A percentile compares a stretch with the other conserved stretches of the same genome.
Evolutionary conservation across 2,888 invertebrate species (phyloP).

Genomic region (Drosophila eohydei): DNA sequence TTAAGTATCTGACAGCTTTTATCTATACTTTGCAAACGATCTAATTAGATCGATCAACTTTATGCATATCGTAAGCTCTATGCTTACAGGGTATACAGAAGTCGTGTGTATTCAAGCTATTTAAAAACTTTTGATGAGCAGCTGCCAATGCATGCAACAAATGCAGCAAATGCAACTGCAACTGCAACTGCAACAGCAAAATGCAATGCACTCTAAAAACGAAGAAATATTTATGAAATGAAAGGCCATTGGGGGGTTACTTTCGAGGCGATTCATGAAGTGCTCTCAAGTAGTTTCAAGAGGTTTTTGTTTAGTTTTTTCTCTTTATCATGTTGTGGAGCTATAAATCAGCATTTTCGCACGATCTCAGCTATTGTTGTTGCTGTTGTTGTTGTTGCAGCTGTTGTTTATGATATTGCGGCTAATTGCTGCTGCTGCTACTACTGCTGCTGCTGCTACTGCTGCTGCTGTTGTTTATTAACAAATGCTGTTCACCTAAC

Average conservation of each 20-base stretch:
- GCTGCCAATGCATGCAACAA: slow-evolving; percentile 30
- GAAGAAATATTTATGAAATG: slow-evolving; percentile 19
- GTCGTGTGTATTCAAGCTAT: not conserved
- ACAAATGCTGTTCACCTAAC: slow-evolving; percentile 39
- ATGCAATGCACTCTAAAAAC: slow-evolving; percentile 17
- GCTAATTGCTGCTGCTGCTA: slow-evolving; percentile 40
- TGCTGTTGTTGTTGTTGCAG: slow-evolving; percentile 20
- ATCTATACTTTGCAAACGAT: not conserved
- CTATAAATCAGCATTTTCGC: slow-evolving; percentile 53
- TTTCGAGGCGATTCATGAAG: slow-evolving; percentile 21
- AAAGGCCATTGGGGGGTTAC: slow-evolving; percentile 31
- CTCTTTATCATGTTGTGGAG: slow-evolving; percentile 2
- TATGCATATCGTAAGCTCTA: not conserved
- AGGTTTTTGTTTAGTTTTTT: slow-evolving; percentile 8
- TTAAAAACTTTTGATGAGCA: not conserved
- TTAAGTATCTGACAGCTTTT: not conserved
- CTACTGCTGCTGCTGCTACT: slow-evolving; percentile 21
- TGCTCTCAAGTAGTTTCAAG: slow-evolving; percentile 10
- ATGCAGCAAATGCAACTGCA: slow-evolving; percentile 16
- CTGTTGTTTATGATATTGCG: slow-evolving; percentile 45
- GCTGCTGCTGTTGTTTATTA: slow-evolving; percentile 28
- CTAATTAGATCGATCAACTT: not conserved
- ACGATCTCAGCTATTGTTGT: slow-evolving; percentile 33
- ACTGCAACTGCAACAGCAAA: slow-evolving; percentile 9
- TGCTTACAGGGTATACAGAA: slow-evolving; percentile 1